Evolutionary conservation across 2,888 invertebrate genomes (phyloP), one percentile per base, ranked within the genome.

Genomic region (Melinaea menophilus): DNA sequence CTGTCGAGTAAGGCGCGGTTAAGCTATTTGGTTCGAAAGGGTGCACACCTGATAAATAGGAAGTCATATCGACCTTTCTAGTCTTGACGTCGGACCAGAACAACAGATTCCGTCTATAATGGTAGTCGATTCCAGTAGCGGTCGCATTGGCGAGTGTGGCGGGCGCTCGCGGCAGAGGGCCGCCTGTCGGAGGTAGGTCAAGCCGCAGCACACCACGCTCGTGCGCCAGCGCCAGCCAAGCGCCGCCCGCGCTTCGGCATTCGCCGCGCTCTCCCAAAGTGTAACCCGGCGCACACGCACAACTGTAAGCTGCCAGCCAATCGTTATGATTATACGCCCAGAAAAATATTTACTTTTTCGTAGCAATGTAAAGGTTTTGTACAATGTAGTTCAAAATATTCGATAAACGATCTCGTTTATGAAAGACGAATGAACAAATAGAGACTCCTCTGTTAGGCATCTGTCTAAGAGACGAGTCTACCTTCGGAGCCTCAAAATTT

Each of bases 51-150:
- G 41, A 41, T 7, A 9, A 9, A 41, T 9, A 34, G 13, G 33
- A 35, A 45, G 56, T 45, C n/a, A 31, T 45, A 57, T 69, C 64
- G 2, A 96, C 95, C 92, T 95, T 96, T 70, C 95, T 93, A 0
- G 96, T 97, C 81, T 97, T 97, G 1, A 94, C 92, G 82, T 98
- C 98, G 7, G 97, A 96, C 97, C 97, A 98, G 84, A 95, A 97
- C 2, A 98, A 86, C 62, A 95, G 82, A 75, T 96, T 95, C 69
- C 93, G 92, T 41, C 93, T 90, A 80, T 94, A 95, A 75, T 97
- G 95, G 80, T 93, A 98, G 81, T 98, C 97, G 12, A 98, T 33
- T 95, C 95, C 33, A 96, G 90, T 58, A 92, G 82, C 63, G 91
- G 65, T 91, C 2, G 93, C 61, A 86, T 63, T 93, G 92, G 61